Evolutionary conservation across 2,797 vertebrate genomes (phyloP), one percentile per base, ranked within the genome.

Genomic region (Hydrolagus colliei): DNA sequence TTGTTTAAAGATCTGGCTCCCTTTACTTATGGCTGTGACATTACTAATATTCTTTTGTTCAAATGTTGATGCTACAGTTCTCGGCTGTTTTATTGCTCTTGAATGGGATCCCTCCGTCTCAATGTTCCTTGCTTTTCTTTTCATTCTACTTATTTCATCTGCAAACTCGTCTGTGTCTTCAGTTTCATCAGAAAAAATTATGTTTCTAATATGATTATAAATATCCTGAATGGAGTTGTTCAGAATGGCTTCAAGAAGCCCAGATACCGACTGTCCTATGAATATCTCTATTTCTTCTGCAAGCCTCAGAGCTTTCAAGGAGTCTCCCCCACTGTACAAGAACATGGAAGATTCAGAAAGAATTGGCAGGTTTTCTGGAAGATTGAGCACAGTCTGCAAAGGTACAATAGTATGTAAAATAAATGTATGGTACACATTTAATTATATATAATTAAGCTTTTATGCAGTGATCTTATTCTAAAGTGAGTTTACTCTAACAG

Each of bases 251-350:
- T 97, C 96, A 88, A 98, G 88, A 9, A 99, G 96, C 67, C 92
- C 93, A 2, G 94, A 92, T 5, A 95, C 89, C 72, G 90, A 72
- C 85, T 86, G 91, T 61, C 95, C 95, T 63, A 91, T 85, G 0
- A 95, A 84, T 0, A 89, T 86, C 86, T 94, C 93, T 89, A 98
- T 90, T 90, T 96, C 95, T 86, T 92, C 94, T 41, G 89, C 90
- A 76, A 99, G 92, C 59, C 85, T 91, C 20, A 97, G 73, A 0
- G 96, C 95, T 90, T 95, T 97, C 68, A 99, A 90, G 86, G 98
- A 99, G 88, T 99, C 96, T 77, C 98, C 98, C 72, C 98, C 98
- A 35, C 95, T 95, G 82, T 92, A 91, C 85, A 98, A 89, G 91
- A 99, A 98, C 62, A 92, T 87, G 0, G 95, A 94, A 12, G 95